Evolutionary conservation across 2,797 vertebrate species (phyloP), one percentile per base, ranked within the genome.

Genomic region (Sylvilagus floridanus): DNA sequence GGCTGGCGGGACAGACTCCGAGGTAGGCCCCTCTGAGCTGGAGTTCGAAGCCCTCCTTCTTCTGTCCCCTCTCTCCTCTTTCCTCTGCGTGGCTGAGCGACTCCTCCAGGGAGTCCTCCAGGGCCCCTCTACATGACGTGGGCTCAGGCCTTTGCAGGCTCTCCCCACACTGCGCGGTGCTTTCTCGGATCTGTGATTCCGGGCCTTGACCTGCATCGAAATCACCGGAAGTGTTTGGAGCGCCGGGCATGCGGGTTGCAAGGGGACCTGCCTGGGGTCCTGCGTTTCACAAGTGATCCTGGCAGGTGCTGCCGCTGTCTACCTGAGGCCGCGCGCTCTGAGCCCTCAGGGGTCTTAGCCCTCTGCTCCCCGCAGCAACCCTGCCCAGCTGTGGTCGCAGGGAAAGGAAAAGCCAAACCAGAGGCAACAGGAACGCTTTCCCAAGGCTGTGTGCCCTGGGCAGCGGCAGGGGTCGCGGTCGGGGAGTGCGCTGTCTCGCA

Each of bases 101-200:
- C 32, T 22, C 50, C 14, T 63, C 57, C 69, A 68, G 85, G 77
- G 75, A 83, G 66, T 22, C 71, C 84, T 37, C 22, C 11, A 2
- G 8, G 50, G 73, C 17, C 60, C 30, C 66, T 66, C 68, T 16
- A 90, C 5, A 0, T 57, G 75, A 47, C 42, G 42, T 47, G 26
- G 65, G 19, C 21, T 47, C 47, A 7, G 21, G 10, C 84, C 81
- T 85, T 54, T 7, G 81, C 50, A 4, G 57, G 65, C 16, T 11
- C 68, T 24, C 5, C 2, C n/a, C 65, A 22, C 2, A 0, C 3
- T 2, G 72, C 37, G 28, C 47, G 3, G 17, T 13, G n/a, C 11
- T 63, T 76, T 84, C 73, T 68, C 28, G 65, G 76, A 63, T 5
- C 62, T 10, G 42, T 7, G 73, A 28, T 7, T 62, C 88, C 72